Conservation (phyloP, 2,888 invertebrate genomes). For the Morpho helenor region DNA sequence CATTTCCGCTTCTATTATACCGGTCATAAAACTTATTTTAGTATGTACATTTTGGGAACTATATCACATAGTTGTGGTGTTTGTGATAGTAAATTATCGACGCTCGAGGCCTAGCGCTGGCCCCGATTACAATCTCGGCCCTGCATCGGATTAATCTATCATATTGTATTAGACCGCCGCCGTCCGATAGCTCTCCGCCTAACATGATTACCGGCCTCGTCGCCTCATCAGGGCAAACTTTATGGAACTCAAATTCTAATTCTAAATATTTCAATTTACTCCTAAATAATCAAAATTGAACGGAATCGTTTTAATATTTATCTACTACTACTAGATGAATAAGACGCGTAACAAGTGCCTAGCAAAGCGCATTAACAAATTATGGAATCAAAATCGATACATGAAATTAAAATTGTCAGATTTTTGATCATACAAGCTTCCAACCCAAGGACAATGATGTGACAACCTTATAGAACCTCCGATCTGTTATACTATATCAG, state of each 20-base stretch:
- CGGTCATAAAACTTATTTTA: neutral
- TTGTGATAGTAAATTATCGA: slow-evolving; percentile 18
- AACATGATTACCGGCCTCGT: slow-evolving; percentile 4
- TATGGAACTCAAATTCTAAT: neutral
- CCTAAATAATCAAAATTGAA: no score
- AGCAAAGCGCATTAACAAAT: no score
- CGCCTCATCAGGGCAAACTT: neutral
- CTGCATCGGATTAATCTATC: slow-evolving; percentile 26
- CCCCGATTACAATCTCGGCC: slow-evolving; percentile 26
- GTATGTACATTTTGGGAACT: slow-evolving; percentile 1
- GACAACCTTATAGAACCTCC: no score
- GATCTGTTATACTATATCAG: no score
- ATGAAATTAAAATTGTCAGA: no score
- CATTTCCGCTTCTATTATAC: neutral
- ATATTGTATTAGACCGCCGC: slow-evolving; percentile 22
- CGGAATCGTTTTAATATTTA: no score
- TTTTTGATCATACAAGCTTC: no score
- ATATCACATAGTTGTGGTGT: slow-evolving; percentile 5
- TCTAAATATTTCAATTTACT: neutral
- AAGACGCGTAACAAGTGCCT: no score
- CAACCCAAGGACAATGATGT: no score
- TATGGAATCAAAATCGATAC: no score
- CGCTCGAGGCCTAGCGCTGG: slow-evolving; percentile 14
- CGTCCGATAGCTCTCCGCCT: slow-evolving; percentile 17
- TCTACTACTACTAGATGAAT: no score